Conservation (phyloP, 2,888 invertebrate species). For the Drosophila koepferae region DNA sequence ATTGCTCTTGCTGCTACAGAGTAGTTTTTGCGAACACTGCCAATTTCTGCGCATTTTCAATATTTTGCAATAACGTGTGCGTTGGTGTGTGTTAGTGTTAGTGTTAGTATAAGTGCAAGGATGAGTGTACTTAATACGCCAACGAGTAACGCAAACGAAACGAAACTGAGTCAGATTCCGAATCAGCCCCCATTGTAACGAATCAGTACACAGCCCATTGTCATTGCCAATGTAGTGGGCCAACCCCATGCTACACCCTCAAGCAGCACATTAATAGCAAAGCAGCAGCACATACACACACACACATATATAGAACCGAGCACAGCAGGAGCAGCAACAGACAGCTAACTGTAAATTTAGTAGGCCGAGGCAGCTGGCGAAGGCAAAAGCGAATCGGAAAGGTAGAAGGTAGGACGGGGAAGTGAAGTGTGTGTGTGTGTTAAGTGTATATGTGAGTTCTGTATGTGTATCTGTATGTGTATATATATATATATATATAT, state of each 20-base stretch:
- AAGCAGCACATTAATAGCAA: constrained; percentile 71
- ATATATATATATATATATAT: too few relatives aligned
- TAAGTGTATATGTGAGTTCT: too few relatives aligned
- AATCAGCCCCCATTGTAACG: constrained; percentile 55
- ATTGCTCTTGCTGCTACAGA: too few relatives aligned
- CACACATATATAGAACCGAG: constrained; percentile 20
- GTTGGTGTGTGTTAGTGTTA: not conserved
- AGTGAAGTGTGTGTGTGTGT: not conserved
- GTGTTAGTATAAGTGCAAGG: constrained; percentile 19
- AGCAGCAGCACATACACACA: constrained; percentile 15
- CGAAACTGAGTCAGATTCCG: constrained; percentile 60
- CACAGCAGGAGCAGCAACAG: constrained; percentile 29
- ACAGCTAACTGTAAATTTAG: constrained; percentile 30
- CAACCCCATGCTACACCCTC: constrained; percentile 43
- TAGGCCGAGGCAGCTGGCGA: constrained; percentile 17
- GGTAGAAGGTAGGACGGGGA: not conserved
- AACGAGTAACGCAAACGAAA: constrained; percentile 64
- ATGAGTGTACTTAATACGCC: constrained; percentile 71
- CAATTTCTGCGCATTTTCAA: constrained; percentile 67
- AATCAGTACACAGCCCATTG: constrained; percentile 19
- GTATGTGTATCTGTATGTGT: not conserved
- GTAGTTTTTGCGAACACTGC: too few relatives aligned
- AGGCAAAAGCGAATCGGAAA: not conserved
- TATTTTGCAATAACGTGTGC: constrained; percentile 45
- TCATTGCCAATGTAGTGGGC: not conserved